Percentiles rank a stretch among this genome's conserved stretches.
These are phyloP conservation scores for Tarsius wallacei DNA, from an alignment of 2,797 vertebrate genomes.

Conservation along the genomic window DNA sequence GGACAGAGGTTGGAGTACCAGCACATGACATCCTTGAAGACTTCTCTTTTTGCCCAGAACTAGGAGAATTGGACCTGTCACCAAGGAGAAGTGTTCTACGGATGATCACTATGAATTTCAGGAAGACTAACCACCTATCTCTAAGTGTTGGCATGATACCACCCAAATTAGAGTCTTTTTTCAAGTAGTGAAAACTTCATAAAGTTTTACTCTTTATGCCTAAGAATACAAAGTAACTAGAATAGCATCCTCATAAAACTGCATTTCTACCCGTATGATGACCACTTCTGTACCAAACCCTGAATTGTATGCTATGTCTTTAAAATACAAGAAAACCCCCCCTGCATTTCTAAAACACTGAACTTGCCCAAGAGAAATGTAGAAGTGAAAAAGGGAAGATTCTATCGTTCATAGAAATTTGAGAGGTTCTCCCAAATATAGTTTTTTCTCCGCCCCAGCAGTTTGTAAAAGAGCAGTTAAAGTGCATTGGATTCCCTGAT, in stretches of 20 bases:
- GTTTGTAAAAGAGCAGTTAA: not conserved
- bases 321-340: too few relatives aligned
- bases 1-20: not conserved
- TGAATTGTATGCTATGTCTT: too few relatives aligned
- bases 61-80: not conserved
- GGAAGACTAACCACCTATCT: not conserved
- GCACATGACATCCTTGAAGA: not conserved
- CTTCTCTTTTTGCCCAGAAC: not conserved
- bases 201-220: not conserved
- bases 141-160: not conserved
- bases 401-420: not conserved
- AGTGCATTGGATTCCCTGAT: not conserved
- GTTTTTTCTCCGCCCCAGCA: not conserved
- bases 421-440: not conserved
- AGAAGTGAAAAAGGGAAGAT: not conserved
- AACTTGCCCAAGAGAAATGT: conserved; percentile 25
- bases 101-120: not conserved
- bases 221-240: not conserved
- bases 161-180: not conserved
- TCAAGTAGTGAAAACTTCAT: not conserved
- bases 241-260: not conserved
- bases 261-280: too few relatives aligned
- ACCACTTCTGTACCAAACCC: too few relatives aligned
- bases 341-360: conserved; percentile 3
- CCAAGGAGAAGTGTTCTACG: not conserved